These are phyloP conservation scores for Polyommatus iphigenia DNA, from an alignment of 2,888 invertebrate genomes.

Conservation along the genomic window DNA sequence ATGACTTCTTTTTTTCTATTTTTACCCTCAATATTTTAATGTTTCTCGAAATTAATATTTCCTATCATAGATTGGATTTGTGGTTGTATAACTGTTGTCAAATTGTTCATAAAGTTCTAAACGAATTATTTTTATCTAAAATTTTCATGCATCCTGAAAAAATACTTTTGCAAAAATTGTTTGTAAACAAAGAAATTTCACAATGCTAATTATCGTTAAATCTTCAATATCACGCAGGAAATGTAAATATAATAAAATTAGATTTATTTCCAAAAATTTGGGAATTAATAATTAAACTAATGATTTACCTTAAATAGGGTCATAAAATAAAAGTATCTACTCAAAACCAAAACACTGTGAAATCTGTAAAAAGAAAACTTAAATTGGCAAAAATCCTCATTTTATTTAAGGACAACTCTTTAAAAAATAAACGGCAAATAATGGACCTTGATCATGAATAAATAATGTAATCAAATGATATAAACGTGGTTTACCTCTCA, in stretches of 20 bases:
- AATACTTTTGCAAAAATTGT: neutral
- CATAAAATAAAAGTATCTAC: neutral
- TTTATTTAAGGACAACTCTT: neutral
- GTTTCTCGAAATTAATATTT: neutral
- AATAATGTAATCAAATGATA: conserved; percentile 30
- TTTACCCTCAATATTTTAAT: neutral
- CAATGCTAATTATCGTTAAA: neutral
- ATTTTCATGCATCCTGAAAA: neutral
- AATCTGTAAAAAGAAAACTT: neutral
- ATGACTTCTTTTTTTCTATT: neutral
- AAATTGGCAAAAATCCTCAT: neutral
- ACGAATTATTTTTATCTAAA: neutral
- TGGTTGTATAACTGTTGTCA: neutral
- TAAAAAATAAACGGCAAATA: neutral
- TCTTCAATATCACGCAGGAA: neutral
- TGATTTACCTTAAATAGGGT: neutral
- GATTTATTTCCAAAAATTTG: neutral
- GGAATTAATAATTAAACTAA: no score
- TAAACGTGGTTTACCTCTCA: conserved; percentile 14
- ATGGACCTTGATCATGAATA: neutral
- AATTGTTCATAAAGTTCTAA: neutral
- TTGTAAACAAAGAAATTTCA: neutral
- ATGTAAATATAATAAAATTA: neutral
- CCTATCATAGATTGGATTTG: neutral
- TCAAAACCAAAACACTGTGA: neutral